Base-by-base conservation (phyloP, 2,888 invertebrate genomes). In the Gandaritis pyraliata region DNA sequence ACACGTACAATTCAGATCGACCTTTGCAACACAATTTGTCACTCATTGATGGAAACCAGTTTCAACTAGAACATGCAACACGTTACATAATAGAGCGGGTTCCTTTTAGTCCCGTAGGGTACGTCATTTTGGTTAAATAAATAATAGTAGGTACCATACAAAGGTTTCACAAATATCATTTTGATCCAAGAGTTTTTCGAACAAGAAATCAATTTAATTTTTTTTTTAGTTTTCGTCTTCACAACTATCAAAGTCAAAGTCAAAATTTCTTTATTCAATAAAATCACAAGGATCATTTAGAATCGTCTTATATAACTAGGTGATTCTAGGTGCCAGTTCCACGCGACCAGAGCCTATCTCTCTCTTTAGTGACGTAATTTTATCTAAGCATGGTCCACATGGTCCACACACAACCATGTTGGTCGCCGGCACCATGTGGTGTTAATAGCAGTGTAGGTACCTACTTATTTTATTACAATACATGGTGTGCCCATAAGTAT, bases 11-110 rank as follows among this genome's bases (percentile, higher is more conserved):
- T 15, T 36, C 49, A 15, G 13, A 16, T 43, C 36, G 49, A 49
- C 49, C 54, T 54, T 47, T 54, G 38, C 54, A 30, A 46, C 43
- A 46, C 36, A n/a, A 13, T 56, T 56, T 55, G 47, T 48, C 55
- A 47, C 38, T 56, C 48, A 48, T 47, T 46, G 43, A 54, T 47
- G 10, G 11, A 54, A 54, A 54, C 54, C 11, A 6, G 54, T 54
- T 54, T 15, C 13, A 47, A 11, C 54, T 13, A n/a, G 54, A 11
- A 23, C 33, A 3, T 36, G 53, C 53, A 18, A 39, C 16, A 13
- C 11, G 3, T 2, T 15, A 23, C 33, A 47, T 30, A 47, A 41
- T 8, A 8, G 2, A 41, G 8, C 8, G 8, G 41, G 41, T 15
- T 41, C 8, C 41, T 41, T 41, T 15, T 41, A 2, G 8, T 16